These are phyloP conservation scores for Orthosia cruda DNA, from an alignment of 2,888 invertebrate species.

Conservation along the genomic window DNA sequence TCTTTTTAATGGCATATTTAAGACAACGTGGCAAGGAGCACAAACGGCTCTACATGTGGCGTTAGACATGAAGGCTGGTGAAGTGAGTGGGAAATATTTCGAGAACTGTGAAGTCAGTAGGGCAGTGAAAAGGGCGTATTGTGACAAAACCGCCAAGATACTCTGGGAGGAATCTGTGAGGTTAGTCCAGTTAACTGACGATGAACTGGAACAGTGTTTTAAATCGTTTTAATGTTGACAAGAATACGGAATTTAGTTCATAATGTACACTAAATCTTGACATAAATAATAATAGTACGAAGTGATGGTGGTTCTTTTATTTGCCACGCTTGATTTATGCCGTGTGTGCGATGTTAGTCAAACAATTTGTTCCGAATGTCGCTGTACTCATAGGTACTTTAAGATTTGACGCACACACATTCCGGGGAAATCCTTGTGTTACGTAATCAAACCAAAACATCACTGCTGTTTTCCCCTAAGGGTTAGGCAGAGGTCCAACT, in stretches of 20 bases:
- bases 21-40: slow-evolving; percentile 94
- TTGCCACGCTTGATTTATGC: background rate
- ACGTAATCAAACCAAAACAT: too few species aligned
- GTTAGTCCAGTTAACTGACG: slow-evolving; percentile 92
- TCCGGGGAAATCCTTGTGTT: background rate
- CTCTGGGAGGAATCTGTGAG: slow-evolving; percentile 95
- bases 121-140: slow-evolving; percentile 91
- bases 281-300: background rate
- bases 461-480: too few species aligned
- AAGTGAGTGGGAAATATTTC: slow-evolving; percentile 94
- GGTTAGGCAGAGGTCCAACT: too few species aligned
- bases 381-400: background rate
- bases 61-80: slow-evolving; percentile 85
- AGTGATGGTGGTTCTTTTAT: slow-evolving; percentile 3
- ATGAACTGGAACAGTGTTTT: slow-evolving; percentile 92
- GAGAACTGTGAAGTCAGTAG: slow-evolving; percentile 93
- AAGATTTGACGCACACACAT: slow-evolving; percentile 1
- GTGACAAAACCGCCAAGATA: slow-evolving; percentile 93
- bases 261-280: background rate
- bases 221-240: slow-evolving; percentile 3
- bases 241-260: background rate
- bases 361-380: slow-evolving; percentile 7
- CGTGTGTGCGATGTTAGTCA: slow-evolving; percentile 23
- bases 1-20: slow-evolving; percentile 91
- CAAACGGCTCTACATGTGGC: slow-evolving; percentile 94